Conservation (phyloP, 1,140 invertebrate genomes). For the Ylistrum balloti region DNA sequence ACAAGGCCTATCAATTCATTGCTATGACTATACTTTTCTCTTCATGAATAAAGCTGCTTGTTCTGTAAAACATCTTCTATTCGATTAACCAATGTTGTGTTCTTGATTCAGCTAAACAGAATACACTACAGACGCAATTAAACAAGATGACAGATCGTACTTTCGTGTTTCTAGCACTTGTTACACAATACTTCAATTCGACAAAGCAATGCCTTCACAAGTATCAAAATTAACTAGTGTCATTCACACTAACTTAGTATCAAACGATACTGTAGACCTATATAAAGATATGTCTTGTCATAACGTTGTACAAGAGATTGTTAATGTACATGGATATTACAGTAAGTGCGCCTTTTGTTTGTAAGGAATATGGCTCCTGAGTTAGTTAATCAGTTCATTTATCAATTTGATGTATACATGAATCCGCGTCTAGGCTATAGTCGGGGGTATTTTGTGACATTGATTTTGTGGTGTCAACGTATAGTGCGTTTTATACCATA, state of each 20-base stretch:
- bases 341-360: too few relatives aligned
- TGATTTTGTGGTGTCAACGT: too few relatives aligned
- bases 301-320: not conserved
- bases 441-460: too few relatives aligned
- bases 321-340: not conserved
- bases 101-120: not conserved
- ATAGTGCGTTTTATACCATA: too few relatives aligned
- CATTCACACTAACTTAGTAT: not conserved
- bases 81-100: not conserved
- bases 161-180: not conserved
- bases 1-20: not conserved
- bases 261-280: not conserved
- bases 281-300: not conserved
- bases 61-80: not conserved
- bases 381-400: too few relatives aligned
- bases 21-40: not conserved
- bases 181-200: not conserved
- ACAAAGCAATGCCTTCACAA: not conserved
- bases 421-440: too few relatives aligned
- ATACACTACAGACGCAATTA: conserved; percentile 15
- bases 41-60: not conserved
- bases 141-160: not conserved
- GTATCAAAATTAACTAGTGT: not conserved
- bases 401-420: too few relatives aligned
- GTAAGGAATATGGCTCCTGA: too few relatives aligned